These are phyloP conservation scores for Cavia porcellus DNA, from an alignment of 2,113 vertebrate species.

Conservation along the genomic window DNA sequence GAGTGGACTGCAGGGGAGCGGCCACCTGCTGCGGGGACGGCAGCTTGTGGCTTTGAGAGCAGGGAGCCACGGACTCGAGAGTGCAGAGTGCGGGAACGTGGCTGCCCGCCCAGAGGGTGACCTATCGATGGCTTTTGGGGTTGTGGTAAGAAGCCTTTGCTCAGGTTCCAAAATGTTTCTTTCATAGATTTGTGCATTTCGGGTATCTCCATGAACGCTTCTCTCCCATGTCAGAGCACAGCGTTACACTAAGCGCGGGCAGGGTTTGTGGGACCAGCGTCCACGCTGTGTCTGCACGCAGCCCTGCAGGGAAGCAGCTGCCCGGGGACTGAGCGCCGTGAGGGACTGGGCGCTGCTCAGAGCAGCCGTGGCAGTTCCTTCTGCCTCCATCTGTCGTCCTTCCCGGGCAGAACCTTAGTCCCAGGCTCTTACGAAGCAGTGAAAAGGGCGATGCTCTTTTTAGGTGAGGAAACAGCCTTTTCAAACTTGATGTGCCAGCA, in stretches of 20 bases:
- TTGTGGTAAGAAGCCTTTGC: slow-evolving; percentile 85
- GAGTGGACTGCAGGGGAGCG: too few species aligned
- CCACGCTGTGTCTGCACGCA: not conserved
- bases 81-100: too few species aligned
- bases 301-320: too few species aligned
- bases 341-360: not conserved
- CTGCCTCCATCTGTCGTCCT: not conserved
- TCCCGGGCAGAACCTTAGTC: not conserved
- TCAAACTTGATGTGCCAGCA: not conserved
- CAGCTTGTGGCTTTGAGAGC: too few species aligned
- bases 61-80: too few species aligned
- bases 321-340: too few species aligned
- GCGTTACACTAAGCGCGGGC: slow-evolving; percentile 49
- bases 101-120: slow-evolving; percentile 75
- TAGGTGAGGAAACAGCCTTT: slow-evolving; percentile 7
- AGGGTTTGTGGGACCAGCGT: slow-evolving; percentile 62
- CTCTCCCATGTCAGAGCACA: not conserved
- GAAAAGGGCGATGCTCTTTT: slow-evolving; percentile 27
- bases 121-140: slow-evolving; percentile 84
- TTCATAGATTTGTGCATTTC: slow-evolving; percentile 85
- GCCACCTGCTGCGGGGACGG: too few species aligned
- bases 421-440: not conserved
- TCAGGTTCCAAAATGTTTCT: slow-evolving; percentile 89
- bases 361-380: not conserved
- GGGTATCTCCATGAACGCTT: slow-evolving; percentile 84